These are phyloP conservation scores for Sebastiscus albofasciatus DNA, from an alignment of 2,797 vertebrate species.

Conservation along the genomic window DNA sequence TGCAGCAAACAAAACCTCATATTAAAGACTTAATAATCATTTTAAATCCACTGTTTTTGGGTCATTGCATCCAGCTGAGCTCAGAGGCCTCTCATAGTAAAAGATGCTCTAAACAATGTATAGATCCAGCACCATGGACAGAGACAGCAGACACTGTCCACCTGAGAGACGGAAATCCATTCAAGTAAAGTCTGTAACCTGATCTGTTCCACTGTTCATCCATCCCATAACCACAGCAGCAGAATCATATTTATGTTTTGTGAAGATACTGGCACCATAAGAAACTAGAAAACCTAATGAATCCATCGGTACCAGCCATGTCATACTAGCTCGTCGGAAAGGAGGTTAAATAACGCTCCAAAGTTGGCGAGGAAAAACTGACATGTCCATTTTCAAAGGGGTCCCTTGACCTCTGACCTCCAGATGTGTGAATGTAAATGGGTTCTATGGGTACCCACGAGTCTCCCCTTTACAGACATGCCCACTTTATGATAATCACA, in stretches of 20 bases:
- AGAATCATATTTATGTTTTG: background rate
- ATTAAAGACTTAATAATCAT: background rate
- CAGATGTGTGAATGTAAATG: rapidly evolving
- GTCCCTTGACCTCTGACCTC: too few species aligned
- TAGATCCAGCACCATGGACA: slow-evolving; percentile 63
- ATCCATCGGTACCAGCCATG: too few species aligned
- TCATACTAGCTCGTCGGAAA: too few species aligned
- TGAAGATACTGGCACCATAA: too few species aligned
- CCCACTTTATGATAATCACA: too few species aligned
- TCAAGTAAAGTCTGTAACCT: background rate
- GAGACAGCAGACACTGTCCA: slow-evolving; percentile 12
- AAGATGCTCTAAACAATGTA: background rate
- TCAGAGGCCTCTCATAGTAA: background rate
- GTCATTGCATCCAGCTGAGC: background rate
- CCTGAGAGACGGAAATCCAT: background rate
- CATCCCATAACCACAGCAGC: background rate
- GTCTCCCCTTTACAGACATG: too few species aligned
- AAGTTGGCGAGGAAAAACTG: too few species aligned
- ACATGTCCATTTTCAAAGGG: too few species aligned
- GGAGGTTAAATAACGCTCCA: too few species aligned
- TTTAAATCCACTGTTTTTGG: background rate
- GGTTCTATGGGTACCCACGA: too few species aligned
- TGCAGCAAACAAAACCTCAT: background rate
- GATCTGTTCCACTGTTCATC: background rate
- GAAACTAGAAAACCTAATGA: too few species aligned